A percentile compares a stretch with the other conserved stretches of the same genome.
Evolutionary conservation across 1,140 invertebrate genomes (phyloP).

Genomic region (Telenomus remus): DNA sequence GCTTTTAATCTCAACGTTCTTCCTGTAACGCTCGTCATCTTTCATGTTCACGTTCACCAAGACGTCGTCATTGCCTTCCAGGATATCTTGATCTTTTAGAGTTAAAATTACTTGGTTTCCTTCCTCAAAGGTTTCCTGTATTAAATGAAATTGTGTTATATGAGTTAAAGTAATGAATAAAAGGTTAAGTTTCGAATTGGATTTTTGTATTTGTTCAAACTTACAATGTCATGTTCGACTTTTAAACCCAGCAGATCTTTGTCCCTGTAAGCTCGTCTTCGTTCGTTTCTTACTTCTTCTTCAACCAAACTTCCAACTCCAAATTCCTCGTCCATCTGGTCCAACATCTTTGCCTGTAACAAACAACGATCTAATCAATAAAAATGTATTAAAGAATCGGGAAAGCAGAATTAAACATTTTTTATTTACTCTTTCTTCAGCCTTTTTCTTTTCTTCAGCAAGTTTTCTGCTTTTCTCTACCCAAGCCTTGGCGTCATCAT

Average conservation of each 20-base stretch:
- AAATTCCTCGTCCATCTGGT: slow-evolving; percentile 97
- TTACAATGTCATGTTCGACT: slow-evolving; percentile 90
- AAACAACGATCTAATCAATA: slow-evolving; percentile 15
- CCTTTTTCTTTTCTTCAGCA: slow-evolving; percentile 88
- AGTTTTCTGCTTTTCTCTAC: slow-evolving; percentile 86
- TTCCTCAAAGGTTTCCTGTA: slow-evolving; percentile 83
- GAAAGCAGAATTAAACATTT: no score
- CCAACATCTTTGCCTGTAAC: slow-evolving; percentile 89
- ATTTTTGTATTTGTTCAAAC: slow-evolving; percentile 33
- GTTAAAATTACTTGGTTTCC: slow-evolving; percentile 92
- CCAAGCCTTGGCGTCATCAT: slow-evolving; percentile 86
- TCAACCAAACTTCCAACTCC: slow-evolving; percentile 89
- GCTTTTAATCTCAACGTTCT: slow-evolving; percentile 90
- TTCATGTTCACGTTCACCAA: slow-evolving; percentile 97
- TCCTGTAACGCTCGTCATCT: slow-evolving; percentile 91
- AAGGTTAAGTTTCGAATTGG: no score
- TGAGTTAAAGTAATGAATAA: no score
- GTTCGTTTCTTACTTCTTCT: slow-evolving; percentile 82
- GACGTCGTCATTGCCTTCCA: slow-evolving; percentile 91
- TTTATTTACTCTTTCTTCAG: slow-evolving; percentile 85
- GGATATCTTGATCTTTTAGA: slow-evolving; percentile 92
- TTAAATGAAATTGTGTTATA: background rate
- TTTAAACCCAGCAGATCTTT: slow-evolving; percentile 87
- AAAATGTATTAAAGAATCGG: no score
- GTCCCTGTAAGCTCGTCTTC: slow-evolving; percentile 80